These are phyloP conservation scores for Poeciliopsis infans DNA, from an alignment of 2,797 vertebrate species.

Conservation along the genomic window DNA sequence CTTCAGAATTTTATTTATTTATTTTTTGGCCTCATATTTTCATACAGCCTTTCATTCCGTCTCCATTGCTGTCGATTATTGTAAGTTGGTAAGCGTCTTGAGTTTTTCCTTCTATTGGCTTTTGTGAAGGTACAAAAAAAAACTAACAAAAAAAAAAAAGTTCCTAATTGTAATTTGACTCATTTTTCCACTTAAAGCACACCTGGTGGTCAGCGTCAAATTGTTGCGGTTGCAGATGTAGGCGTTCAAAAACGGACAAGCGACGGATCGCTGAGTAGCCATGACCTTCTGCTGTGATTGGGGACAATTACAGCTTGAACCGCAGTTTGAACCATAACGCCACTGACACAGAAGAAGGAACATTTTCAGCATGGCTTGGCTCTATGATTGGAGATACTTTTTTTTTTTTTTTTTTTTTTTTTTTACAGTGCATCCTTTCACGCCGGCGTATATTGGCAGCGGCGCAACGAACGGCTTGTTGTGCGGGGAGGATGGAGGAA, in stretches of 20 bases:
- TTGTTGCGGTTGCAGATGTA: conserved; percentile 3
- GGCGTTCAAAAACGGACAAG: conserved; percentile 3
- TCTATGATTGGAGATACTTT: conserved; percentile 12
- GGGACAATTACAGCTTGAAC: conserved; percentile 72
- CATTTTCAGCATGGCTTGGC: conserved; percentile 21
- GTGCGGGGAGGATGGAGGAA: conserved; percentile 40
- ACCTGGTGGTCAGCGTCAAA: conserved; percentile 4
- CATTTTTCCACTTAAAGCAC: conserved; percentile 26
- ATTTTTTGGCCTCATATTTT: conserved; percentile 54
- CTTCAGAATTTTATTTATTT: conserved; percentile 51
- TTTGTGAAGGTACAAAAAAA: neutral
- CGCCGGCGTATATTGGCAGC: conserved; percentile 62
- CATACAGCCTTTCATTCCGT: conserved; percentile 36
- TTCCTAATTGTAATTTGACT: conserved; percentile 12
- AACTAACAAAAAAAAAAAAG: conserved; percentile 1
- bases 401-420: conserved; percentile 15
- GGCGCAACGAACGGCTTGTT: conserved; percentile 46
- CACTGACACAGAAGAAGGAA: conserved; percentile 42
- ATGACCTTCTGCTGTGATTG: conserved; percentile 77
- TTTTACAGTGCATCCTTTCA: conserved; percentile 15
- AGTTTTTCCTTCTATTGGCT: neutral
- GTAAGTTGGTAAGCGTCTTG: conserved; percentile 30
- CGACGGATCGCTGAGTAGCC: conserved; percentile 59
- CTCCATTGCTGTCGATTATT: neutral
- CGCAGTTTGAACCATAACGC: conserved; percentile 60